Base-by-base conservation (phyloP, 2,888 invertebrate genomes). In the Ectemnius lituratus region DNA sequence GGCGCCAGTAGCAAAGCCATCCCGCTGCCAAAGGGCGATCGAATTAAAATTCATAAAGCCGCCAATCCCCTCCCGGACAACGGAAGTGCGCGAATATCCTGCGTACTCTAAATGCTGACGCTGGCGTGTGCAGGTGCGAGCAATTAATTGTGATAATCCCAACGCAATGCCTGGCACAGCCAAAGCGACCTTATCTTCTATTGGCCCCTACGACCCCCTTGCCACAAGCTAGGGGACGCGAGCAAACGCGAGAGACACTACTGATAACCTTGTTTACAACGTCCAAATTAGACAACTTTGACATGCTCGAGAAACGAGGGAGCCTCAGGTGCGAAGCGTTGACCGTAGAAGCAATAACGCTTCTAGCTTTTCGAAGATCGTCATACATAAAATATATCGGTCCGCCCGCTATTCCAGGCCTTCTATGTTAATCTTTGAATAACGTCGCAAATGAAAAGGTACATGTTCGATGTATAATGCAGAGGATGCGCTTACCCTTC, bases 161-260 rank as follows among this genome's bases (percentile, higher is more conserved):
- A 69, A 65, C 73, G 73, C 78, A 80, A 80, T 82, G 75, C 82
- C 73, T 72, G 72, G 59, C 72, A 11, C 37, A 66, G 4, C 78
- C 80, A 75, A 78, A 81, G 81, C 76, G 81, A 81, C 78, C 78
- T 82, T 82, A 82, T 82, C 78, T 74, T 78, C 78, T 69, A 75
- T 78, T 81, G 81, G 76, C 73, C 68, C 76, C 70, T 78, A 62
- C 64, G 64, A 68, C 72, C 64, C 67, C 8, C 4, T 1, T 11
- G 37, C 37, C 8, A 0, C 37, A 37, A 6, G 37, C 8, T 11
- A 1, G 8, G 2, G 37, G 37, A 6, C 37, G 5, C 37, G 2
- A 3, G 2, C 37, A 8, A 37, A 37, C 37, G 37, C 37, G 5
- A 37, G 37, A 37, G 37, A 37, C 37, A 37, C 37, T 37, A 37